Evolutionary conservation across 2,797 vertebrate genomes (phyloP).

Genomic region (Falco berigora): DNA sequence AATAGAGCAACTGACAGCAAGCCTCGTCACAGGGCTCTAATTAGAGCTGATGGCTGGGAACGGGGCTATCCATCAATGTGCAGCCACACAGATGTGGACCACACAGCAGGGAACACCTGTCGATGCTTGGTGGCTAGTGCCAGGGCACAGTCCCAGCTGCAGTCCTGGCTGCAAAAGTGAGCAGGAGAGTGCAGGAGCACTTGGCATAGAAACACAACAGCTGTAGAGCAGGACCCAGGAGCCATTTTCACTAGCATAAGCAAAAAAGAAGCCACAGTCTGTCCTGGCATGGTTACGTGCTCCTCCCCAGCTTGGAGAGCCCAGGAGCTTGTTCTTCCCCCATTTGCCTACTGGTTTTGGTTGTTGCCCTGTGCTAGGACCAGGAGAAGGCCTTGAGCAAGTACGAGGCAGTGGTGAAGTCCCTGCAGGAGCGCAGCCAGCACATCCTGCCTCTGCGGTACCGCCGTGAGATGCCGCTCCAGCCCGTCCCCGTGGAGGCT

Average conservation of each 20-base stretch:
- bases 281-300: accelerated
- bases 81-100: not conserved
- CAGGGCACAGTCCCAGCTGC: not conserved
- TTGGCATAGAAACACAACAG: not conserved
- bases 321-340: accelerated
- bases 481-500: conserved; percentile 88
- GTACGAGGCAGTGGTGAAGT: conserved; percentile 82
- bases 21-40: not conserved
- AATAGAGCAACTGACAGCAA: not conserved
- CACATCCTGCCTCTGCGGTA: conserved; percentile 86
- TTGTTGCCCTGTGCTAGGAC: conserved; percentile 73
- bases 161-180: not conserved
- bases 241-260: not conserved
- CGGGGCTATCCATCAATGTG: accelerated
- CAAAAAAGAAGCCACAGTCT: not conserved
- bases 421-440: conserved; percentile 84
- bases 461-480: conserved; percentile 77
- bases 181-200: not conserved
- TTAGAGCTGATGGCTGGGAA: not conserved
- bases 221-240: not conserved
- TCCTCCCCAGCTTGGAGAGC: not conserved
- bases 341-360: accelerated
- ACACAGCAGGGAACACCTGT: too few relatives aligned
- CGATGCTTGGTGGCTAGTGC: not conserved
- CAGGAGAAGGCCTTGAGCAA: conserved; percentile 89